Evolutionary conservation across 2,888 invertebrate genomes (phyloP), one percentile per base, ranked within the genome.

Genomic region (Oithona nana): DNA sequence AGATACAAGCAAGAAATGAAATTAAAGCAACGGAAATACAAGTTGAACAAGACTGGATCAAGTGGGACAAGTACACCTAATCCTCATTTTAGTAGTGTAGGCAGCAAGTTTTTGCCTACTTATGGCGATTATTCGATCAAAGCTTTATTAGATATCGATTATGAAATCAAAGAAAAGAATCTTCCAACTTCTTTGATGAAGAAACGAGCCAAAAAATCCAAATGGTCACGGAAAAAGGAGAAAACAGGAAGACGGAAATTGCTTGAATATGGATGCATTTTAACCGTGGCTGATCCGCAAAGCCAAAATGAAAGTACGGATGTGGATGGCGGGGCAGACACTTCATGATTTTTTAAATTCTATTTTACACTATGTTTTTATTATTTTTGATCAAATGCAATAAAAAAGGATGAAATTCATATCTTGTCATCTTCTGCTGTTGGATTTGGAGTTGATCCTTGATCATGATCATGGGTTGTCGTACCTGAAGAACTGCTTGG

Each of bases 171-270:
- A 16, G 54, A 26, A 54, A 13, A 26, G 16, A 26, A 26, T 11
- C 54, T 20, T 16, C 26, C n/a, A 16, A 29, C 16, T 13, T 26
- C 57, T 16, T n/a, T n/a, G n/a, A 3, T 28, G 4, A 61, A 61
- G 50, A 62, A 62, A 48, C 28, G 39, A 11, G n/a, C 52, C 3
- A 56, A 48, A 29, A 62, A 55, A 26, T 16, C 55, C n/a, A 30
- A 29, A 16, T 62, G 62, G 62, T 62, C 62, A 11, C 16, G 62
- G 24, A 54, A 54, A 28, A 62, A 62, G 56, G 29, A 29, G 39
- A 62, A 62, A 28, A 62, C 62, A 13, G 62, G 62, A n/a, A 16
- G 62, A 22, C 30, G 62, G 28, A 31, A 57, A n/a, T 28, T 62
- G 13, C 22, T 62, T 16, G 31, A 62, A 56, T 29, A 54, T n/a